Percentiles rank a stretch among this genome's conserved stretches.
Evolutionary conservation across 2,113 vertebrate genomes (phyloP).

Genomic region (Cyrtonyx montezumae): DNA sequence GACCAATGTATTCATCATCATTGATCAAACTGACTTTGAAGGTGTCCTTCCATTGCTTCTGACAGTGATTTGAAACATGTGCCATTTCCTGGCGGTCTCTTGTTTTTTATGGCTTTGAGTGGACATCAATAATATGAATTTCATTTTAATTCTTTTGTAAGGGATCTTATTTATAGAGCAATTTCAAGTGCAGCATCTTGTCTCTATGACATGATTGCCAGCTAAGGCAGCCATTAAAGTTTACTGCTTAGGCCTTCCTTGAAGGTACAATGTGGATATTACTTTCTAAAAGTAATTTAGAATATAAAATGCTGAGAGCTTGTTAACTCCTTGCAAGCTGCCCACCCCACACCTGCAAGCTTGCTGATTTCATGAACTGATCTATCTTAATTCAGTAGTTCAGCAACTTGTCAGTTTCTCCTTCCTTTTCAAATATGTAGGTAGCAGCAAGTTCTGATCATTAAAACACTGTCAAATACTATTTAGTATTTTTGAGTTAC

Average conservation of each 20-base stretch:
- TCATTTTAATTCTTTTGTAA: constrained; percentile 84
- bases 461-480: not conserved
- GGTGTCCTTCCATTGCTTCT: constrained; percentile 72
- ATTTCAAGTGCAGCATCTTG: constrained; percentile 80
- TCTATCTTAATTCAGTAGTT: not conserved
- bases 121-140: constrained; percentile 84
- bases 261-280: constrained; percentile 80
- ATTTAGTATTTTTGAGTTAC: not conserved
- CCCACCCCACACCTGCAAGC: not conserved
- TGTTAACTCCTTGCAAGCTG: constrained; percentile 71
- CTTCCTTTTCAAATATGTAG: not conserved
- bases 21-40: constrained; percentile 76
- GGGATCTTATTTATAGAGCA: constrained; percentile 84
- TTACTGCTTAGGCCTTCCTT: constrained; percentile 82
- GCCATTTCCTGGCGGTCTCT: constrained; percentile 61
- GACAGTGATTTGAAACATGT: constrained; percentile 76
- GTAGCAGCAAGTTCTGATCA: not conserved
- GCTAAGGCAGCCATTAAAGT: constrained; percentile 80
- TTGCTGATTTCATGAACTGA: constrained; percentile 1
- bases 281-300: constrained; percentile 77
- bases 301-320: constrained; percentile 34
- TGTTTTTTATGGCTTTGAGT: constrained; percentile 72
- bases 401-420: not conserved
- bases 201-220: constrained; percentile 83
- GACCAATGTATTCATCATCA: constrained; percentile 56